A percentile compares a stretch with the other conserved stretches of the same genome.
phyloP scores from a whole-genome alignment of 2,113 vertebrate species.

The Ursus arctos region DNA sequence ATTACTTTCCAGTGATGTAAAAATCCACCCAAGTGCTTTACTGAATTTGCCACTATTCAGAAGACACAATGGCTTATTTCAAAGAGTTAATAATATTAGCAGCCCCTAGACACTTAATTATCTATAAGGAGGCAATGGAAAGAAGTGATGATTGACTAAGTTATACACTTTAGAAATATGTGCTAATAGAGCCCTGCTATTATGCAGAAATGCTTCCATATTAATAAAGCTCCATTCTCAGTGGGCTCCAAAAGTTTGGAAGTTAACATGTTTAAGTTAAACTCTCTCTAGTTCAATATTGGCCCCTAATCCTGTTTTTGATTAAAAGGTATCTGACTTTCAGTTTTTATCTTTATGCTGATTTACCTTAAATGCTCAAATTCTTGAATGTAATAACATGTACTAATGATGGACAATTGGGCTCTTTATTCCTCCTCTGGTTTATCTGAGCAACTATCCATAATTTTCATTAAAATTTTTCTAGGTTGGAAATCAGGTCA shows the following conservation, averaged over 20 bases:
- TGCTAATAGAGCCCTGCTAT: neutral
- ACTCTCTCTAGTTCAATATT: neutral
- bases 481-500: neutral
- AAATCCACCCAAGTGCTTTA: slow-evolving; percentile 1
- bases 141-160: neutral
- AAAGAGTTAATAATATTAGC: slow-evolving; percentile 34
- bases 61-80: slow-evolving; percentile 32
- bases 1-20: slow-evolving; percentile 41
- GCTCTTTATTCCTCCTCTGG: neutral
- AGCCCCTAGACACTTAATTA: neutral
- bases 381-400: neutral
- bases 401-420: neutral
- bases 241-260: neutral
- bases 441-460: neutral
- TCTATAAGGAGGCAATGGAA: neutral
- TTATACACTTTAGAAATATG: neutral
- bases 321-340: neutral
- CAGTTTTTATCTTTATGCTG: slow-evolving; percentile 1
- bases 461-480: neutral
- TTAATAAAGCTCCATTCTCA: neutral
- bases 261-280: neutral
- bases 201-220: neutral
- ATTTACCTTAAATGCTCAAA: neutral
- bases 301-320: slow-evolving; percentile 18
- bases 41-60: neutral